phyloP scores from a whole-genome alignment of 2,113 vertebrate genomes.

The Saccopteryx bilineata region DNA sequence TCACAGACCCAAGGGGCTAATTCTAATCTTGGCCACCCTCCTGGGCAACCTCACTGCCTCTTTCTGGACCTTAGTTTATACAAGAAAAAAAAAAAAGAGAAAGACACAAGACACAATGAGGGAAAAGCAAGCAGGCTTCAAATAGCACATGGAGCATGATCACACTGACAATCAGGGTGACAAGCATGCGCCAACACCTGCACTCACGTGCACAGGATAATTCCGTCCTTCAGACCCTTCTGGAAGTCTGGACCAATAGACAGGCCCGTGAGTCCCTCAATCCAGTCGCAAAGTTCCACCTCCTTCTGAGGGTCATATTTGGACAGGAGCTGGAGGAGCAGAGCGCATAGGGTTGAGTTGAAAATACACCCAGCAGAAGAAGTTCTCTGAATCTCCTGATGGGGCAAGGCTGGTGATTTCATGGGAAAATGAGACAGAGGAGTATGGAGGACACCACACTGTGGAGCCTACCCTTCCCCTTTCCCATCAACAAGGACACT shows the following conservation, averaged over 20 bases:
- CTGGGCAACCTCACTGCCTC: not conserved
- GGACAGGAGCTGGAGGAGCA: slow-evolving; percentile 91
- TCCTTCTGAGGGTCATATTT: slow-evolving; percentile 97
- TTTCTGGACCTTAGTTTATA: not conserved
- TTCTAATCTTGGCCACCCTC: not conserved
- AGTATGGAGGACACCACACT: not conserved
- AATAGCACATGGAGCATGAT: fast-evolving
- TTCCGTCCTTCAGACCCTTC: slow-evolving; percentile 94
- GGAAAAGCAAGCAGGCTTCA: not conserved
- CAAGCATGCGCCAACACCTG: fast-evolving
- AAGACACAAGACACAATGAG: fast-evolving
- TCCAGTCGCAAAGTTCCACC: slow-evolving; percentile 94
- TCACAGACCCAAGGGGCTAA: not conserved
- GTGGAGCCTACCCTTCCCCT: not conserved
- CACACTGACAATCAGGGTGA: fast-evolving
- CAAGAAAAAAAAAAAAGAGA: not conserved
- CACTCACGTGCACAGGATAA: slow-evolving; percentile 96
- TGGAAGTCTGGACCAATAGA: slow-evolving; percentile 95
- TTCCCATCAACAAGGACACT: not conserved
- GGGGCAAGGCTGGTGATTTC: fast-evolving
- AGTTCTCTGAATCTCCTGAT: fast-evolving
- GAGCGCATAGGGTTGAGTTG: fast-evolving
- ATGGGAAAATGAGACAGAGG: not conserved
- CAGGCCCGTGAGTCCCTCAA: slow-evolving; percentile 92
- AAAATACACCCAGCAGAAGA: fast-evolving